A percentile compares a stretch with the other conserved stretches of the same genome.
Evolutionary conservation across 2,797 vertebrate genomes (phyloP).

Genomic region (Hyperoplus immaculatus): DNA sequence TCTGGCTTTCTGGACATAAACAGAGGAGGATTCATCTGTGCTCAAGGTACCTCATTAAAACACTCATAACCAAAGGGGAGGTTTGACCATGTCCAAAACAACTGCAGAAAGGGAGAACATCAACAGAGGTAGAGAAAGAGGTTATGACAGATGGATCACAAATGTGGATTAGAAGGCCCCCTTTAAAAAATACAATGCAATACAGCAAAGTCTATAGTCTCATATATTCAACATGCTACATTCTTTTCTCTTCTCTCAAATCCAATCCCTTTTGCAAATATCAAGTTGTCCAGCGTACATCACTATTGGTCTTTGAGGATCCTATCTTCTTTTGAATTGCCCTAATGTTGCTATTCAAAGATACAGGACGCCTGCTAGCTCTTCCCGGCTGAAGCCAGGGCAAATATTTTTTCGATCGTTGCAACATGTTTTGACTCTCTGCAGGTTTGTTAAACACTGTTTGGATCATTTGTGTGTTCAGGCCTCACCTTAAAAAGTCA

Average conservation of each 20-base stretch:
- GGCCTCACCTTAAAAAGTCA: conserved; percentile 10
- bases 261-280: background rate
- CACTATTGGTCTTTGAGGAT: background rate
- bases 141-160: conserved; percentile 56
- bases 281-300: background rate
- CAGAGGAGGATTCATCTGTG: conserved; percentile 5
- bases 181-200: background rate
- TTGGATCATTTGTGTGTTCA: conserved; percentile 34
- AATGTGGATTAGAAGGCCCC: conserved; percentile 47
- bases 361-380: background rate
- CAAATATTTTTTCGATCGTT: conserved; percentile 33
- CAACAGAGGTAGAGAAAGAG: conserved; percentile 4
- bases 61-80: conserved; percentile 3
- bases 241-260: conserved; percentile 21
- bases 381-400: conserved; percentile 11
- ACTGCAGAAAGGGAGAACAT: conserved; percentile 13
- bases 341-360: background rate
- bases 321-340: background rate
- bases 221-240: background rate
- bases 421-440: conserved; percentile 25
- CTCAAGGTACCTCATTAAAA: conserved; percentile 15
- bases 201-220: conserved; percentile 25
- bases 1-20: conserved; percentile 12
- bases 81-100: background rate
- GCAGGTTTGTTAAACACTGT: conserved; percentile 16